Percentiles rank a stretch among this genome's conserved stretches.
Evolutionary conservation across 2,113 vertebrate species (phyloP).

Genomic region (Peromyscus leucopus): DNA sequence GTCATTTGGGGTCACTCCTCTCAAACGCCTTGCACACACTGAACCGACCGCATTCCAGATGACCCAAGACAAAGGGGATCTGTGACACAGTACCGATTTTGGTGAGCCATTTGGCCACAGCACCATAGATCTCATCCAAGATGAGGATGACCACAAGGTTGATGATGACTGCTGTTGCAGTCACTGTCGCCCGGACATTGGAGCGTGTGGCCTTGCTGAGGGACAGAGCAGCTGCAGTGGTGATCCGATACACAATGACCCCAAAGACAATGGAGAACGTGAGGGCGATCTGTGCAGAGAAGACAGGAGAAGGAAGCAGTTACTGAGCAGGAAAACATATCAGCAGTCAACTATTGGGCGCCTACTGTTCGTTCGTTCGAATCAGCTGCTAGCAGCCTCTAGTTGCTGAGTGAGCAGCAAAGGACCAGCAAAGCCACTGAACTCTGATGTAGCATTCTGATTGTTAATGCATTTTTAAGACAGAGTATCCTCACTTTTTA

Average conservation of each 20-base stretch:
- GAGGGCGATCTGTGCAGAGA: constrained; percentile 90
- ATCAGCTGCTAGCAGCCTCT: fast-evolving
- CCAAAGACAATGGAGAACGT: constrained; percentile 96
- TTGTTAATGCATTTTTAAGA: background rate
- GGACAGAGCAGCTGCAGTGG: constrained; percentile 93
- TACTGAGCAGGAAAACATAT: background rate
- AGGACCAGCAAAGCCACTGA: background rate
- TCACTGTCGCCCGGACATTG: constrained; percentile 94
- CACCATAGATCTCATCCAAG: constrained; percentile 97
- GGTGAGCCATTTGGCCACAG: constrained; percentile 96
- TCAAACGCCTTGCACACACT: background rate
- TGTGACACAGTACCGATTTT: constrained; percentile 92
- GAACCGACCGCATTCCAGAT: fast-evolving
- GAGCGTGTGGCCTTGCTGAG: constrained; percentile 92
- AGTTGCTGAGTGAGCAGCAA: no score
- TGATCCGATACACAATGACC: constrained; percentile 96
- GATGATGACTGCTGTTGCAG: constrained; percentile 96
- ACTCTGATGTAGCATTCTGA: background rate
- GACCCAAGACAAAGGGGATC: background rate
- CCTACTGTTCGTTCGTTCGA: fast-evolving
- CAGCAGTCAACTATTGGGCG: background rate
- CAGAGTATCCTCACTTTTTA: background rate
- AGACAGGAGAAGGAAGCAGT: constrained; percentile 3
- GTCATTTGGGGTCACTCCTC: background rate
- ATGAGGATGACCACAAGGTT: constrained; percentile 98